Evolutionary conservation across 2,797 vertebrate genomes (phyloP), one percentile per base, ranked within the genome.

Genomic region (Characodon lateralis): DNA sequence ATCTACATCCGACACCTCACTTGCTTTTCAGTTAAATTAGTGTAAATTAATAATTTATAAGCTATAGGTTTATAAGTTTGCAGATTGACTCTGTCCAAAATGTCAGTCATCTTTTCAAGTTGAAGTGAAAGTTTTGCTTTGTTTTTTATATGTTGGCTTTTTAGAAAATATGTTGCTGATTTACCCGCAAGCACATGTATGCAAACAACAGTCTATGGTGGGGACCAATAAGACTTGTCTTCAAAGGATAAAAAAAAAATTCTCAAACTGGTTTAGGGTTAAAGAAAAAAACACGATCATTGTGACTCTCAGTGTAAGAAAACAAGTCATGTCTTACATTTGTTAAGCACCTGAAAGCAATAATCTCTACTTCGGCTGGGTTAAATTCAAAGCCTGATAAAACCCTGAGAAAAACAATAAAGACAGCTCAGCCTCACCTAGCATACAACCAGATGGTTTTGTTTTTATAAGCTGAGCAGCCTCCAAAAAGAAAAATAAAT

Each of bases 381-480:
- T 69, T 46, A n/a, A 46, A 69, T 46, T 69, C 35, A 68, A 13
- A 69, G 22, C 14, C 66, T 13, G 41, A n/a, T 13, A 69, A n/a
- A 26, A 48, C n/a, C 41, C 39, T 69, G 24, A 69, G 13, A 48
- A 26, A 81, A 88, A 75, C 75, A 85, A 31, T 48, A 59, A 20
- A 72, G 13, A 28, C 63, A 59, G 71, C 51, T 78, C 46, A 55
- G 59, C 55, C 79, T 73, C 72, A 84, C 58, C 81, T 83, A 75
- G 51, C 48, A 68, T 46, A 31, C 65, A 84, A 80, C 86, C 94
- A 95, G 92, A 93, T 90, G 91, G 78, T 83, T 91, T 88, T 93
- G 88, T 94, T 93, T 90, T 94, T 87, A 79, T 75, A n/a, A 86
- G 85, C 90, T 43, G 69, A 26, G 51, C 53, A 61, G 77, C 79